These are phyloP conservation scores for Mormyrus lacerda DNA, from an alignment of 2,113 vertebrate species.

Conservation along the genomic window DNA sequence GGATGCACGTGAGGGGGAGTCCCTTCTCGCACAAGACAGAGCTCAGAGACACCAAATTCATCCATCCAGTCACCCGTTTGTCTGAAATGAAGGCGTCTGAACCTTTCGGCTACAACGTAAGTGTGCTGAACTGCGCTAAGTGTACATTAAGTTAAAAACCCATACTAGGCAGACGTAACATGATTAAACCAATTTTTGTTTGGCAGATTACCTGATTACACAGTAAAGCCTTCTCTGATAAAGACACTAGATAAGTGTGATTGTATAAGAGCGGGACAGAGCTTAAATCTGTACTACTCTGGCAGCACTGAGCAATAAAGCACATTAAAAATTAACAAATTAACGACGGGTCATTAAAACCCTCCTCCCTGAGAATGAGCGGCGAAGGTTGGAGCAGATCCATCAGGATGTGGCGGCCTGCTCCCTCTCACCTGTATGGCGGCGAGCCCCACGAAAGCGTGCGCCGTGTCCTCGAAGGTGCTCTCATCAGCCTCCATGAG, in stretches of 20 bases:
- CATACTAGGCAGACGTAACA: background rate
- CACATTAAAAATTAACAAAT: background rate
- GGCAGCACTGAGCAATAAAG: background rate
- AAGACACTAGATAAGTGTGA: background rate
- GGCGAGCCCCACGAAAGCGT: slow-evolving; percentile 83
- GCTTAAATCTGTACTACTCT: background rate
- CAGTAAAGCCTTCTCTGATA: background rate
- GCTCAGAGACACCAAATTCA: background rate
- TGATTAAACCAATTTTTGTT: background rate
- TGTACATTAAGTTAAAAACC: background rate
- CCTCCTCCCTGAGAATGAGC: background rate
- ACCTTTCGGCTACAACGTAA: background rate
- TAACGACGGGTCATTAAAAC: background rate
- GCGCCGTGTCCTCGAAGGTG: slow-evolving; percentile 78
- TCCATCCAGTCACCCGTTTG: background rate
- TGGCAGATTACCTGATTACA: background rate
- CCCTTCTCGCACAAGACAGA: background rate
- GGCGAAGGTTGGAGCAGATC: background rate
- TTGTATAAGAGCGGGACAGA: background rate
- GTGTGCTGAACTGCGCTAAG: background rate
- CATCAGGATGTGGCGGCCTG: background rate
- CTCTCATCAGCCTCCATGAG: slow-evolving; percentile 69
- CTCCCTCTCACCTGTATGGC: slow-evolving; percentile 77
- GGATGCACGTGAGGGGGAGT: background rate
- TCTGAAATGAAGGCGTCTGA: background rate